A percentile compares a stretch with the other conserved stretches of the same genome.
Conservation (phyloP, 2,797 vertebrate genomes). For the Phataginus tetradactyla region DNA sequence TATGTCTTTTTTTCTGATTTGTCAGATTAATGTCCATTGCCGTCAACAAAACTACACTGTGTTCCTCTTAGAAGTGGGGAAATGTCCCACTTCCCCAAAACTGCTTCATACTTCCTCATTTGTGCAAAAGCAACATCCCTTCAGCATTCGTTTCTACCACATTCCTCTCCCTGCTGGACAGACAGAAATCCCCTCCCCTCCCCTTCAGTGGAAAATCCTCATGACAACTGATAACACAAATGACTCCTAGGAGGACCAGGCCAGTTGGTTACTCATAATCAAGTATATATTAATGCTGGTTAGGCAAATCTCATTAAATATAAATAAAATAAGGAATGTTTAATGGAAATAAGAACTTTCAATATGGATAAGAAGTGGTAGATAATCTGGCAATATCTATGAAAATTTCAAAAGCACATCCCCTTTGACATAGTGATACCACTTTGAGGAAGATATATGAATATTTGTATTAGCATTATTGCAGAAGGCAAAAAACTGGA, state of each 20-base stretch:
- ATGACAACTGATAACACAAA: slow-evolving; percentile 11
- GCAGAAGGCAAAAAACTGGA: not conserved
- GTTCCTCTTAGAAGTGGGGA: not conserved
- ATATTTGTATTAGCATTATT: not conserved
- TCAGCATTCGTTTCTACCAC: not conserved
- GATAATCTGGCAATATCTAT: slow-evolving; percentile 38
- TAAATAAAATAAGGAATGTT: slow-evolving; percentile 42
- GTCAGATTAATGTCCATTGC: not conserved
- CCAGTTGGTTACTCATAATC: not conserved
- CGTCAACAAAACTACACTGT: not conserved
- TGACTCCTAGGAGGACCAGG: not conserved
- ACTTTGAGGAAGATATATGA: slow-evolving; percentile 9
- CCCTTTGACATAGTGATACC: not conserved
- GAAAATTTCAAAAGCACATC: slow-evolving; percentile 4
- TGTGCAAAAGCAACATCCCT: not conserved
- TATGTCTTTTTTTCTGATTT: not conserved
- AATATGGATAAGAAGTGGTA: not conserved
- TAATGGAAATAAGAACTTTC: slow-evolving; percentile 35
- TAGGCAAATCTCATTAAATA: slow-evolving; percentile 3
- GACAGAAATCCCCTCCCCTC: not conserved
- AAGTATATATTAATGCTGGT: not conserved
- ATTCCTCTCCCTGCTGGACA: not conserved
- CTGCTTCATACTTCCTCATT: not conserved
- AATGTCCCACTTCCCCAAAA: not conserved
- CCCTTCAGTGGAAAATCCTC: not conserved